Evolutionary conservation across 1,140 invertebrate genomes (phyloP).

Genomic region (Leptinotarsa texana): DNA sequence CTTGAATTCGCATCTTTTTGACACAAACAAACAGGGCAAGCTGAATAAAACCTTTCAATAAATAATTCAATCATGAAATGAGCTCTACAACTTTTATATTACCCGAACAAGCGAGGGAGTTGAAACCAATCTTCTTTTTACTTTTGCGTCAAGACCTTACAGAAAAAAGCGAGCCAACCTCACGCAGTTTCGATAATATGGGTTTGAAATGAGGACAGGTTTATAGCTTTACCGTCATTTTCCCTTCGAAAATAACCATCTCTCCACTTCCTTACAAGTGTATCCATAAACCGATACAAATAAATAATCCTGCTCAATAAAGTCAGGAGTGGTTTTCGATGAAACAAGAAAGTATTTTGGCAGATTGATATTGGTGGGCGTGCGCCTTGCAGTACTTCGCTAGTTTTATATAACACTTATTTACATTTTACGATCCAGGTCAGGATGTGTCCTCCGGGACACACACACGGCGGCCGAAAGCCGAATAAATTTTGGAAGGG

Average conservation of each 20-base stretch:
- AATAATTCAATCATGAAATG: too few species aligned
- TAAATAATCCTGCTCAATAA: conserved; percentile 23
- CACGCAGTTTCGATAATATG: neutral
- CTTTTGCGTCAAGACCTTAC: too few species aligned
- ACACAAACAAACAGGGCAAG: too few species aligned
- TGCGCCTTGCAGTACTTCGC: conserved; percentile 11
- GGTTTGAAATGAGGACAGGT: conserved; percentile 8
- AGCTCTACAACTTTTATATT: too few species aligned
- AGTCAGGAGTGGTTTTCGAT: conserved; percentile 24
- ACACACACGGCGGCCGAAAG: neutral
- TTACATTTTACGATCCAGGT: conserved; percentile 25
- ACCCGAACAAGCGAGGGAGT: too few species aligned
- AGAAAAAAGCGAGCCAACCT: neutral
- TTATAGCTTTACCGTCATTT: neutral
- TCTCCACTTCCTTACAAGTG: neutral
- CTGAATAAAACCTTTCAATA: too few species aligned
- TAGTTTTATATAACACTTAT: conserved; percentile 29
- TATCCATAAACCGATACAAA: conserved; percentile 14
- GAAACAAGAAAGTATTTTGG: conserved; percentile 28
- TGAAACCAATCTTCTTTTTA: too few species aligned
- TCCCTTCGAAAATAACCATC: conserved; percentile 8
- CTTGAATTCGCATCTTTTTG: too few species aligned
- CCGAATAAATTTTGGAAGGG: neutral
- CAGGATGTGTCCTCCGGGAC: conserved; percentile 5
- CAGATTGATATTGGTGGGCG: conserved; percentile 27